Evolutionary conservation across 2,888 invertebrate species (phyloP), one percentile per base, ranked within the genome.

Genomic region (Ctenicera cuprea): DNA sequence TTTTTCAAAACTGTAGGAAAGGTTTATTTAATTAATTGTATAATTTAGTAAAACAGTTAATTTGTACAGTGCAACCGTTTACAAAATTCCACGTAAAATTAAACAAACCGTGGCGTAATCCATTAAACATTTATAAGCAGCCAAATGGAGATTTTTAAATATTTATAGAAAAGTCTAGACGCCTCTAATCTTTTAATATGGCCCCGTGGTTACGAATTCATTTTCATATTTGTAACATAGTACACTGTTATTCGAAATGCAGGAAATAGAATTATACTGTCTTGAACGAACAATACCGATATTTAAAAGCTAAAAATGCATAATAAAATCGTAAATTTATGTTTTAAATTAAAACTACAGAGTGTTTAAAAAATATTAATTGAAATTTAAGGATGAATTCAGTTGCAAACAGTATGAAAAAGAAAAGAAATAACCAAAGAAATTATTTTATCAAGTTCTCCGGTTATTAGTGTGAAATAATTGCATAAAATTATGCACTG

Each of bases 111-210:
- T 66, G 66, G 70, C 70, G 70, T 65, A 71, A 54, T 50, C 37
- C 57, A 70, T 70, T 74, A 66, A 76, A 74, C 67, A 74, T 76
- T 76, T 74, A 72, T 72, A 63, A 66, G 69, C 48, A 71, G 74
- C 33, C 52, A 64, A 71, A 71, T 59, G 38, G 61, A 71, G 66
- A 71, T 54, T 88, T 69, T 22, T 86, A 61, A 30, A 89, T 76
- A 79, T 79, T 77, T 79, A 79, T 79, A 73, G 73, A 71, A 75
- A 75, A 69, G 78, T 79, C 78, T 79, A 79, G 78, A 79, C 78
- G 62, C 54, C 48, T 57, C 65, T 77, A 75, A 75, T 76, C 69
- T 72, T 71, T 69, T 71, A 71, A 71, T 71, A 74, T 69, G 64
- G 63, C 62, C 62, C 61, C 54, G 69, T 69, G 74, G 63, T 72